A percentile compares a stretch with the other conserved stretches of the same genome.
These are phyloP conservation scores for Paragorgia papillata DNA, from an alignment of 92 coral and sea anemone species.

Conservation along the genomic window DNA sequence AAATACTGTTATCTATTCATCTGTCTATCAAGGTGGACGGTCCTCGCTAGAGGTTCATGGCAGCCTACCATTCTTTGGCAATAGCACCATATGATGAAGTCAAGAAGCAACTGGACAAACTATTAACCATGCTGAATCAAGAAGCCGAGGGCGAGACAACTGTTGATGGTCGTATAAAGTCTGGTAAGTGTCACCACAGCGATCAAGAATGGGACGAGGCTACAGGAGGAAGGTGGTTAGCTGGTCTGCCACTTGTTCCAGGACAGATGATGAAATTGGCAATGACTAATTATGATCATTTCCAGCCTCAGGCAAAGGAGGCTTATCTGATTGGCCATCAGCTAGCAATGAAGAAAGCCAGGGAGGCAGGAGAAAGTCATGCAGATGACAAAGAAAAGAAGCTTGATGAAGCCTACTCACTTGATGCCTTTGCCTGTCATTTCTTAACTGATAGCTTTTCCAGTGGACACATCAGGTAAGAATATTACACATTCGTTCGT, in stretches of 20 bases:
- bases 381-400: background rate
- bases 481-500: too few species aligned
- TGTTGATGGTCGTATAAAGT: background rate
- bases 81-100: background rate
- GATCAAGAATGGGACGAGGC: slow-evolving; percentile 42
- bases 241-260: slow-evolving; percentile 21
- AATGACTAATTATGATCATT: slow-evolving; percentile 51
- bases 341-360: slow-evolving; percentile 46
- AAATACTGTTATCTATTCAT: too few species aligned
- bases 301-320: slow-evolving; percentile 50
- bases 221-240: slow-evolving; percentile 56
- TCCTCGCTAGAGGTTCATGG: slow-evolving; percentile 45
- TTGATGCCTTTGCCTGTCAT: slow-evolving; percentile 36
- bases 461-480: slow-evolving; percentile 24
- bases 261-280: slow-evolving; percentile 59
- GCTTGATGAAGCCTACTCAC: slow-evolving; percentile 19
- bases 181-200: too few species aligned
- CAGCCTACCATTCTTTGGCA: slow-evolving; percentile 58
- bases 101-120: too few species aligned
- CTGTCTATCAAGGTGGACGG: too few species aligned
- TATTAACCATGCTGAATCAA: slow-evolving; percentile 29
- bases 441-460: slow-evolving; percentile 27
- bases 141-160: background rate
- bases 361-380: slow-evolving; percentile 17
- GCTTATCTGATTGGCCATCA: slow-evolving; percentile 58